These are phyloP conservation scores for Trichopria drosophilae DNA, from an alignment of 2,888 invertebrate genomes.

Conservation along the genomic window DNA sequence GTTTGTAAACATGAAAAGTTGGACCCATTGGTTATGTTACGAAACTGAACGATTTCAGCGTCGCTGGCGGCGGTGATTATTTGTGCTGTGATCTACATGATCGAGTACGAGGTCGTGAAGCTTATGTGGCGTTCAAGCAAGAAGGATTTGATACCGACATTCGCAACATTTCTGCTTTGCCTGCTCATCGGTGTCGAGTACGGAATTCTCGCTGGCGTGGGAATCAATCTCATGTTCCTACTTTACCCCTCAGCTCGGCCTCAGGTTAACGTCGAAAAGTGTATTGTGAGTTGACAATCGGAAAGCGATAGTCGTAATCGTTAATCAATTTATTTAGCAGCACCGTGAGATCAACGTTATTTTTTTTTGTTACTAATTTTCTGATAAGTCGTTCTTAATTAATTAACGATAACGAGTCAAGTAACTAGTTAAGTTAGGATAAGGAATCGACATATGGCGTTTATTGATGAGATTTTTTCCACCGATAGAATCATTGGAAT, in stretches of 20 bases:
- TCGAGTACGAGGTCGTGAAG: conserved; percentile 85
- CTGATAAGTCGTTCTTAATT: too few species aligned
- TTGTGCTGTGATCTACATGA: conserved; percentile 93
- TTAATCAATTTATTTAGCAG: too few species aligned
- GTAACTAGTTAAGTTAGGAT: too few species aligned
- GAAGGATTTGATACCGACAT: conserved; percentile 77
- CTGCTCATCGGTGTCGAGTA: conserved; percentile 82
- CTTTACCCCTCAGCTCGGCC: conserved; percentile 83
- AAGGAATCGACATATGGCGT: too few species aligned
- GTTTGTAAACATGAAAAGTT: neutral
- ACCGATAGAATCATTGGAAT: too few species aligned
- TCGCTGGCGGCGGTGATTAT: conserved; percentile 91
- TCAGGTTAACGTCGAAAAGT: conserved; percentile 72
- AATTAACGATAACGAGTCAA: too few species aligned
- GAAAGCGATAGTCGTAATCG: too few species aligned
- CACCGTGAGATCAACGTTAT: too few species aligned
- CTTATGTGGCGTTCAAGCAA: conserved; percentile 84
- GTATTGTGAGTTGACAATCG: conserved; percentile 65
- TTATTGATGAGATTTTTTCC: too few species aligned
- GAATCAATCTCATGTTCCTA: conserved; percentile 75
- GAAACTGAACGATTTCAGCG: conserved; percentile 57
- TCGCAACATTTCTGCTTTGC: conserved; percentile 81
- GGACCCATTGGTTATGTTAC: neutral
- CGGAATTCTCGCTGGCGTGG: conserved; percentile 82
- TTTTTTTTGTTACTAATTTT: too few species aligned